These are phyloP conservation scores for Clarias batrachus DNA, from an alignment of 2,113 vertebrate species.

Conservation along the genomic window DNA sequence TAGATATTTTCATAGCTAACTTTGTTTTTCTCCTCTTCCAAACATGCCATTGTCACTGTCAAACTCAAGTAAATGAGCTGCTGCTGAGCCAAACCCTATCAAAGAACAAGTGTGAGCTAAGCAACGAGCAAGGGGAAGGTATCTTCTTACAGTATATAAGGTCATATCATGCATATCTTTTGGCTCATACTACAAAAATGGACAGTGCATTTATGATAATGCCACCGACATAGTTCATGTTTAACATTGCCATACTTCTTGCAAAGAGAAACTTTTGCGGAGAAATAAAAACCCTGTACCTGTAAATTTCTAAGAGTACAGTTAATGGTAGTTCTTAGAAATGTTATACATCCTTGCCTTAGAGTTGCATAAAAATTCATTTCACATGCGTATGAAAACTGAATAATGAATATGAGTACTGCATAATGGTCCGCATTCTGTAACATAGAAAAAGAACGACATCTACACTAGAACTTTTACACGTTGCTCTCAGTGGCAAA, in stretches of 20 bases:
- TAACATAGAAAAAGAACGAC: not conserved
- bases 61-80: no score
- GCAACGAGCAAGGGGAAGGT: no score
- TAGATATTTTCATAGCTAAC: no score
- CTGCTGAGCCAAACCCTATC: no score
- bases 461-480: not conserved
- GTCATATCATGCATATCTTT: not conserved
- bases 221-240: not conserved
- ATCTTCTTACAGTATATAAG: not conserved
- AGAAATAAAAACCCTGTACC: not conserved
- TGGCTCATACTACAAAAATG: not conserved
- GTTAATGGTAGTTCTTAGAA: not conserved
- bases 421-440: not conserved
- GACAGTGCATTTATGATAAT: not conserved
- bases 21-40: no score
- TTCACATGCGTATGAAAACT: not conserved
- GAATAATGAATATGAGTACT: not conserved
- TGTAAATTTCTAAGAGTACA: not conserved
- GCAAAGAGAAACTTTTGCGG: not conserved
- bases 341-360: not conserved
- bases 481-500: not conserved
- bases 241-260: not conserved
- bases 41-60: no score
- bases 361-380: not conserved
- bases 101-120: no score